Conservation (phyloP, 1,140 invertebrate species). For the Tachypleus tridentatus region DNA sequence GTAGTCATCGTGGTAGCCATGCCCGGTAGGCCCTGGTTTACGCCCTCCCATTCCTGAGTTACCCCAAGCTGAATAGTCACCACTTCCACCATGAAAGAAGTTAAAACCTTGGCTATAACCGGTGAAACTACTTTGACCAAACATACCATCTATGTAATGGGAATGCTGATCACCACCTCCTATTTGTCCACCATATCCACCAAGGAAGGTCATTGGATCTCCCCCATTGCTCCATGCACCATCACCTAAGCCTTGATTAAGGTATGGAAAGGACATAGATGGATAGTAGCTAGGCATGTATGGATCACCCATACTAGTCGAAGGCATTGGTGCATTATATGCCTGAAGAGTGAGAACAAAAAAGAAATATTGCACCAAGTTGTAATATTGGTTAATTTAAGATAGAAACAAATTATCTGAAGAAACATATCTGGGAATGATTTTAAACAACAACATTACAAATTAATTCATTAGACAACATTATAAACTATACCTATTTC, state of each 20-base stretch:
- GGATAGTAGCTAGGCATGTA: conserved; percentile 40
- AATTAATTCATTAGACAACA: no score
- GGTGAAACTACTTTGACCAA: conserved; percentile 38
- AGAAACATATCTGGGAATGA: no score
- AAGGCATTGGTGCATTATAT: conserved; percentile 24
- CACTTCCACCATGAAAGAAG: conserved; percentile 67
- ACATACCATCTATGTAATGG: conserved; percentile 76
- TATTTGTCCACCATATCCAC: conserved; percentile 60
- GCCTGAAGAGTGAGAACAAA: conserved; percentile 7
- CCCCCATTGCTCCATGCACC: conserved; percentile 74
- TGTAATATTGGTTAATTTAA: no score
- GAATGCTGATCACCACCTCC: conserved; percentile 52
- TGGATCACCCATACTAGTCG: conserved; percentile 20
- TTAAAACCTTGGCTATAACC: conserved; percentile 51
- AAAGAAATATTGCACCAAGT: no score
- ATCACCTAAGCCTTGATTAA: conserved; percentile 80
- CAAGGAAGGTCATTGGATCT: conserved; percentile 68
- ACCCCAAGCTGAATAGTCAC: conserved; percentile 67
- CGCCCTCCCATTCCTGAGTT: conserved; percentile 24
- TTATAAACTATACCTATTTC: no score
- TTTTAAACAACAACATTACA: no score
- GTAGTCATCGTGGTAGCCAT: conserved; percentile 52
- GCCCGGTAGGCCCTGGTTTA: conserved; percentile 27
- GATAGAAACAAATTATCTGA: no score
- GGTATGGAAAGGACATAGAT: conserved; percentile 68